These are phyloP conservation scores for Macquaria ambigua DNA, from an alignment of 2,113 vertebrate species.

Conservation along the genomic window DNA sequence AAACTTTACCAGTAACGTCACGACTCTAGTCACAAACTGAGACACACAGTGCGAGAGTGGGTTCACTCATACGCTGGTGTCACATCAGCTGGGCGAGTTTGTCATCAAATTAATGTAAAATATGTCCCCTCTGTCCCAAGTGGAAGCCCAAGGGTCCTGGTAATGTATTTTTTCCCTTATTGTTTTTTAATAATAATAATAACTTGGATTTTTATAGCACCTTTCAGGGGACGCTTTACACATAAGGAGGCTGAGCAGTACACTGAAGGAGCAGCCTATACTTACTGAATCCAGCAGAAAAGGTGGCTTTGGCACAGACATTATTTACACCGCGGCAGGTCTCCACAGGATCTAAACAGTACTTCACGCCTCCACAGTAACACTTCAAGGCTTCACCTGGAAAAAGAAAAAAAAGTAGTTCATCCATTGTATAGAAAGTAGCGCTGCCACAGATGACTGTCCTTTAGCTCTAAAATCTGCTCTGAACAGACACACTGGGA, in stretches of 20 bases:
- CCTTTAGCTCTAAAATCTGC: not conserved
- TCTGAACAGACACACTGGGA: not conserved
- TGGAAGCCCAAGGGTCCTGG: not conserved
- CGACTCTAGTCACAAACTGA: too few species aligned
- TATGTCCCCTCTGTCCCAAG: too few species aligned
- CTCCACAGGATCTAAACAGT: not conserved
- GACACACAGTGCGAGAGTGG: too few species aligned
- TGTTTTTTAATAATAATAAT: not conserved
- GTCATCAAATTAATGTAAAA: too few species aligned
- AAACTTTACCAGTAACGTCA: too few species aligned
- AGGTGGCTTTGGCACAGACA: not conserved
- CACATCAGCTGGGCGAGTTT: too few species aligned
- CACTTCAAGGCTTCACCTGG: constrained; percentile 50
- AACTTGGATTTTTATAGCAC: too few species aligned
- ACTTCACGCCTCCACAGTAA: constrained; percentile 27
- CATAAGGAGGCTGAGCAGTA: not conserved
- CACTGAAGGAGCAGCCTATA: not conserved
- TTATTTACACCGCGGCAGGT: rapidly evolving
- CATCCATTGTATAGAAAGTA: not conserved
- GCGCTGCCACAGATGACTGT: not conserved
- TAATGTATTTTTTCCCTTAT: too few species aligned
- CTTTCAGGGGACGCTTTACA: too few species aligned
- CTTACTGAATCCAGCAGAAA: not conserved
- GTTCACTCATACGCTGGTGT: too few species aligned
- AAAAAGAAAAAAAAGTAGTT: not conserved